Conservation (phyloP, 2,113 vertebrate genomes). For the Gobiocypris rarus region DNA sequence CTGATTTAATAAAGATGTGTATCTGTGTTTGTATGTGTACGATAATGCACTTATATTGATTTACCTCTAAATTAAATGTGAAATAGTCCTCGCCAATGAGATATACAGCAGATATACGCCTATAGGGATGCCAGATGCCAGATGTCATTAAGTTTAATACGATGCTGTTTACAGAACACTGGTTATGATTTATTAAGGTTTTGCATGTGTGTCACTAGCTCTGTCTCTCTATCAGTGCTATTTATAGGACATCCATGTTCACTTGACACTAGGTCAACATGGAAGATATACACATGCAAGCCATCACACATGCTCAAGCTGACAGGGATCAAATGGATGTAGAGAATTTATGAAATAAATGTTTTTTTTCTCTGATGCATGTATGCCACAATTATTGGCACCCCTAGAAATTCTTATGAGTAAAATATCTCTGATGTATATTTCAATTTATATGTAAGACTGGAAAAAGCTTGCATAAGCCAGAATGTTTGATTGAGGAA, state of each 20-base stretch:
- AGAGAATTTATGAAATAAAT: no score
- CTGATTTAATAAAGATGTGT: constrained; percentile 25
- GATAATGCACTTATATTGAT: constrained; percentile 32
- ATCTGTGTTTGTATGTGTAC: constrained; percentile 22
- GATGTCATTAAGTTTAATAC: constrained; percentile 35
- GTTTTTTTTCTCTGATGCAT: no score
- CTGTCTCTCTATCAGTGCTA: neutral
- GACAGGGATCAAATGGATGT: neutral
- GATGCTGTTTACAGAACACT: constrained; percentile 10
- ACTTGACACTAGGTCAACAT: neutral
- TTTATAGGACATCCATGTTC: neutral
- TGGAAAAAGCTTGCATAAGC: no score
- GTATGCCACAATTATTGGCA: no score
- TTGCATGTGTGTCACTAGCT: constrained; percentile 11
- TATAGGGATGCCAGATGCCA: constrained; percentile 20
- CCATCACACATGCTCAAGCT: neutral
- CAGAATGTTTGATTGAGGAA: no score
- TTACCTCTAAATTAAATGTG: constrained; percentile 17
- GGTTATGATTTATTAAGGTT: constrained; percentile 34
- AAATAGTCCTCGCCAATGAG: neutral
- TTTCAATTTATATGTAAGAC: no score
- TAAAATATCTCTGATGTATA: no score
- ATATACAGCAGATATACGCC: constrained; percentile 23
- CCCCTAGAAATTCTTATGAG: no score
- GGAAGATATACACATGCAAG: neutral